These are phyloP conservation scores for Chaetura pelagica DNA, from an alignment of 2,113 vertebrate species.

Conservation along the genomic window DNA sequence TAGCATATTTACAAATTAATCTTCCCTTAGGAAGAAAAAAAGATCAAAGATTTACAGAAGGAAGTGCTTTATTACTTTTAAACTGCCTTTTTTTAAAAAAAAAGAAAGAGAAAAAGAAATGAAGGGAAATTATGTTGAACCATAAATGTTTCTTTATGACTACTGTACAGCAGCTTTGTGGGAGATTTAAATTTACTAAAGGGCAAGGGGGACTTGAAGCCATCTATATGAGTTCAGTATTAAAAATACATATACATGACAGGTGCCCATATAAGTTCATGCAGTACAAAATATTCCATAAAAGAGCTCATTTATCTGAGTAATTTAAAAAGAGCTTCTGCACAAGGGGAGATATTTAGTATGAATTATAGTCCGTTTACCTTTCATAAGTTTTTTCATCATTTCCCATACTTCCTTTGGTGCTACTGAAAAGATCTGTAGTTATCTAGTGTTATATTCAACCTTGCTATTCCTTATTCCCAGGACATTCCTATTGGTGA, in stretches of 20 bases:
- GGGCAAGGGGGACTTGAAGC: slow-evolving; percentile 60
- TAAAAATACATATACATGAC: slow-evolving; percentile 73
- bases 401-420: slow-evolving; percentile 61
- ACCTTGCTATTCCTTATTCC: slow-evolving; percentile 51
- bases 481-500: slow-evolving; percentile 30
- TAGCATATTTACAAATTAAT: slow-evolving; percentile 88
- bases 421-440: slow-evolving; percentile 56
- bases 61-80: slow-evolving; percentile 82
- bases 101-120: slow-evolving; percentile 71
- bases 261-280: slow-evolving; percentile 73
- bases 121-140: slow-evolving; percentile 77
- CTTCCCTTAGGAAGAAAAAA: slow-evolving; percentile 81
- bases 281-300: slow-evolving; percentile 68
- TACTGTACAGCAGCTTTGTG: slow-evolving; percentile 72
- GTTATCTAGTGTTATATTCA: slow-evolving; percentile 54
- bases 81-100: slow-evolving; percentile 67
- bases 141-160: slow-evolving; percentile 80
- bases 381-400: slow-evolving; percentile 72
- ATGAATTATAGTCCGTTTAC: slow-evolving; percentile 66
- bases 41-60: slow-evolving; percentile 79
- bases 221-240: slow-evolving; percentile 61
- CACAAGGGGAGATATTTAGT: slow-evolving; percentile 64
- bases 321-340: slow-evolving; percentile 69
- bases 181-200: slow-evolving; percentile 75
- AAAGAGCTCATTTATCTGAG: slow-evolving; percentile 70